Base-by-base conservation (phyloP, 2,888 invertebrate species). In the Phengaris alcon region DNA sequence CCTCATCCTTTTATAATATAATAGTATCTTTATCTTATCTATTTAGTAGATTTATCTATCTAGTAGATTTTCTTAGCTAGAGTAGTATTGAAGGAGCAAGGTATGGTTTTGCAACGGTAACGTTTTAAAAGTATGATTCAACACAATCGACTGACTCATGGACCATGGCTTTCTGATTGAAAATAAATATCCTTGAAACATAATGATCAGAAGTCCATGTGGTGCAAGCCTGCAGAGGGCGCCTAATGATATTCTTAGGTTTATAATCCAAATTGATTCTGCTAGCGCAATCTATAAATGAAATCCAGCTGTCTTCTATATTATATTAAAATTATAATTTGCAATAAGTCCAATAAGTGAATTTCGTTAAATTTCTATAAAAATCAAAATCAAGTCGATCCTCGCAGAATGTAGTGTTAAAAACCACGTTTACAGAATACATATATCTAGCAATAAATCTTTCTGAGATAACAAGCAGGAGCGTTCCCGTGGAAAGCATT, bases 381-480 rank as follows among this genome's bases (percentile, higher is more conserved):
- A 10, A 52, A 52, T 70, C 52, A 52, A 35, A 6, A 9, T 52
- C 52, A 7, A 70, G 52, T 52, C 48, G 52, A 22, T 52, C 70
- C 15, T 35, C 6, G 22, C n/a, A 68, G 12, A 46, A 2, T 68
- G 51, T n/a, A 9, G 48, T 10, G 22, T 52, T 51, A 10, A 10
- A 10, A 51, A 51, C 70, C 51, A 52, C 52, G 68, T 68, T 68
- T n/a, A 22, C 70, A 52, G 70, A 69, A 48, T 46, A n/a, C n/a
- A n/a, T n/a, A 69, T 59, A 59, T 59, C 69, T 15, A 10, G 69
- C 46, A 48, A 69, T 69, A 69, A 69, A 69, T 69, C 69, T 69
- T 35, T n/a, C 9, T 46, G 69, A n/a, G 48, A 48, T 46, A 69
- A 70, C 52, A 15, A 70, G 52, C 22, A 44, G 35, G n/a, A 70